phyloP scores from a whole-genome alignment of 1,140 invertebrate species.

The Marisa cornuarietis region DNA sequence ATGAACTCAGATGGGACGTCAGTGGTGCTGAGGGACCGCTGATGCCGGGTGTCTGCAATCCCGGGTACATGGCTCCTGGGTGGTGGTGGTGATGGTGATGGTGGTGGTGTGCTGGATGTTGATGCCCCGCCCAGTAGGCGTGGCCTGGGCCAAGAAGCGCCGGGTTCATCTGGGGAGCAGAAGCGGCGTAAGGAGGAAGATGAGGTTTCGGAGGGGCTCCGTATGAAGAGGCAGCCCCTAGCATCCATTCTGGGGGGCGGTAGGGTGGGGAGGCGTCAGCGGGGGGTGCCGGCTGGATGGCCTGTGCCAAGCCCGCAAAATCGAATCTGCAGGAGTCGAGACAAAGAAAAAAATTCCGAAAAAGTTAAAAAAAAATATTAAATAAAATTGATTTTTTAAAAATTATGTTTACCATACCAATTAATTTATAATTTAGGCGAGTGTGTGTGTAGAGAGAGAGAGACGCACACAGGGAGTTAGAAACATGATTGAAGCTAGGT shows the following conservation, averaged over 20 bases:
- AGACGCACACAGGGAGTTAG: no score
- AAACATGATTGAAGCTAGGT: no score
- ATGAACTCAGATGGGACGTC: conserved; percentile 14
- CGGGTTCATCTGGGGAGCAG: conserved; percentile 15
- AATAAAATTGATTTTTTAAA: no score
- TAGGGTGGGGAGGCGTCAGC: conserved; percentile 12
- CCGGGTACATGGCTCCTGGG: conserved; percentile 15
- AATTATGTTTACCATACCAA: no score
- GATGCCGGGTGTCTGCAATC: conserved; percentile 9
- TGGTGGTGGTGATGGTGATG: conserved; percentile 6
- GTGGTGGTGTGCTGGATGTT: conserved; percentile 6
- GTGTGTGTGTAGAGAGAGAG: no score
- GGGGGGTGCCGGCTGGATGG: conserved; percentile 20
- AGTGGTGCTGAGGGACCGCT: not conserved
- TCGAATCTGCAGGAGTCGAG: conserved; percentile 74
- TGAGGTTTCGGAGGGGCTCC: not conserved
- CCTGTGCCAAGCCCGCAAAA: conserved; percentile 72
- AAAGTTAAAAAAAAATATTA: no score
- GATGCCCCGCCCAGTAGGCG: conserved; percentile 13
- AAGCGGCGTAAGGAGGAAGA: conserved; percentile 5
- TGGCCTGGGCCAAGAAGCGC: conserved; percentile 7
- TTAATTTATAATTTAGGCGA: no score
- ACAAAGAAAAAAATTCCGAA: no score
- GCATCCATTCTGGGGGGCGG: conserved; percentile 22
- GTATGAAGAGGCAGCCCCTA: not conserved